Evolutionary conservation across 2,113 vertebrate species (phyloP).

Genomic region (Tapirus terrestris): DNA sequence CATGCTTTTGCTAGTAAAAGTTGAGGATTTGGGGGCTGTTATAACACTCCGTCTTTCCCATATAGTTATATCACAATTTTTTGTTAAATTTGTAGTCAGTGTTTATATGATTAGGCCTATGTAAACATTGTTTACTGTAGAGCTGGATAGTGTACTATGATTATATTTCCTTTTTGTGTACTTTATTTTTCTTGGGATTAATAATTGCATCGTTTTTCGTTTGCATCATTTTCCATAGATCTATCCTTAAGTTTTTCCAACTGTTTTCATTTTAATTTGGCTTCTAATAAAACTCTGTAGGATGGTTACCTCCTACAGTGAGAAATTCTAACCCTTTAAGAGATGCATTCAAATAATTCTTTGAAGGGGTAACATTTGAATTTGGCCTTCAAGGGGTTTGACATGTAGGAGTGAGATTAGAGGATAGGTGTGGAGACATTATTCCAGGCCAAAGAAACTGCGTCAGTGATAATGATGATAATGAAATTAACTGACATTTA

Average conservation of each 20-base stretch:
- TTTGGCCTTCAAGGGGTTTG: neutral
- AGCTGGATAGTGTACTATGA: neutral
- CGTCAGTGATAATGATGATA: neutral
- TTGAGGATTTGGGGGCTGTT: neutral
- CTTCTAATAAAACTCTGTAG: neutral
- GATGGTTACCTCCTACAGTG: neutral
- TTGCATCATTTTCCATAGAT: conserved; percentile 9
- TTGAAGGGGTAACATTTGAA: neutral
- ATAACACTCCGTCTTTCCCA: neutral
- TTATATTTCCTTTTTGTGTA: neutral
- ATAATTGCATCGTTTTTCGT: neutral
- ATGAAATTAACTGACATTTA: neutral
- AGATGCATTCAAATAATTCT: neutral
- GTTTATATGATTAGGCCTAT: neutral
- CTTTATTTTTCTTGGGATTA: conserved; percentile 9
- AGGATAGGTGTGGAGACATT: neutral
- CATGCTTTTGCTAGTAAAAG: conserved; percentile 1
- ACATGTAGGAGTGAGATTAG: neutral
- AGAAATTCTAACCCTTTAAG: neutral
- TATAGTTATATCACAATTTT: neutral
- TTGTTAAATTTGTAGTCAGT: neutral
- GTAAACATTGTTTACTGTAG: neutral
- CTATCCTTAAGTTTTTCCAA: neutral
- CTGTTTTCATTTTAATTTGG: neutral
- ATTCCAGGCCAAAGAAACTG: neutral